These are phyloP conservation scores for Cyanoderma ruficeps DNA, from an alignment of 2,113 vertebrate species.

Conservation along the genomic window DNA sequence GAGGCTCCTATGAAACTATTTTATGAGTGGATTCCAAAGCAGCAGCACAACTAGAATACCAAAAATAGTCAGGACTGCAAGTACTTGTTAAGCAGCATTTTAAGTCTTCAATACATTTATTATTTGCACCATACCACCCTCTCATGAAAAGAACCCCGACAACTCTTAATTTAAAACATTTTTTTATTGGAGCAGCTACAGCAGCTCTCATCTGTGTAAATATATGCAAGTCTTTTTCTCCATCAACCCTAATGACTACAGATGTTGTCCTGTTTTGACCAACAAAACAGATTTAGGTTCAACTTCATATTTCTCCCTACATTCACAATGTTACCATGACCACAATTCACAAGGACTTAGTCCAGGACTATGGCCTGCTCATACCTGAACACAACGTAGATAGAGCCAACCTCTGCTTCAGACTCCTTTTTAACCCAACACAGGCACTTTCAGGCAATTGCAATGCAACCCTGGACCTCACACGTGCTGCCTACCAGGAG, in stretches of 20 bases:
- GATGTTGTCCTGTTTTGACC: neutral
- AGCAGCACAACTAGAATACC: neutral
- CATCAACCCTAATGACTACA: neutral
- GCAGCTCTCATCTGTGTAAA: neutral
- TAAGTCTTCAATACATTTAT: neutral
- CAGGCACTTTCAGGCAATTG: neutral
- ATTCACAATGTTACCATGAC: neutral
- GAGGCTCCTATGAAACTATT: neutral
- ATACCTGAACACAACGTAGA: neutral
- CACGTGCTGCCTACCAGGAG: neutral
- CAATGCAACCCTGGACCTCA: neutral
- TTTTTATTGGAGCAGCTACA: neutral
- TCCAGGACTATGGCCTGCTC: neutral
- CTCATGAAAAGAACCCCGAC: neutral
- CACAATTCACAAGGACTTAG: neutral
- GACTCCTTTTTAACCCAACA: neutral
- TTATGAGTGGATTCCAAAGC: constrained; percentile 30
- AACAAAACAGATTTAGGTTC: neutral
- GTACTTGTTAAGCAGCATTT: neutral
- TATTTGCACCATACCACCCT: neutral
- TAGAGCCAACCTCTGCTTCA: neutral
- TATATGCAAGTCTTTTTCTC: neutral
- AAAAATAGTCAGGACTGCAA: constrained; percentile 37
- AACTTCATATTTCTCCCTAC: neutral
- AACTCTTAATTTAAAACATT: constrained; percentile 34